Evolutionary conservation across 1,140 invertebrate species (phyloP).

Genomic region (Zaprionus vittiger): DNA sequence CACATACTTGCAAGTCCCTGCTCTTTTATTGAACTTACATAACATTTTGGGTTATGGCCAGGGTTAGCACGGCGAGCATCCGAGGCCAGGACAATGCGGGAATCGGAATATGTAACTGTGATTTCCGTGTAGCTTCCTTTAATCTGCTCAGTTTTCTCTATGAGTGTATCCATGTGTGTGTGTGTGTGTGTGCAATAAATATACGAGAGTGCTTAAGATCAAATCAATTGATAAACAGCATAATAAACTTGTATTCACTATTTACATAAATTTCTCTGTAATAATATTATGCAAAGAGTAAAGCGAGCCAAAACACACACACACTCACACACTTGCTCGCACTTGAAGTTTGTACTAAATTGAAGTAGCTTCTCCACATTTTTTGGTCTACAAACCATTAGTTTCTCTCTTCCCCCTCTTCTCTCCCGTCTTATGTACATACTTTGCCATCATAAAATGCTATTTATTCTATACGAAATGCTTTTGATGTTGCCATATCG

Average conservation of each 20-base stretch:
- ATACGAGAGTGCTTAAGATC: slow-evolving; percentile 79
- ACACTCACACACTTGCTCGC: slow-evolving; percentile 3
- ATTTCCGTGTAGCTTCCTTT: slow-evolving; percentile 71
- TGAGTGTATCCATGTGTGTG: slow-evolving; percentile 26
- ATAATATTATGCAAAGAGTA: slow-evolving; percentile 68
- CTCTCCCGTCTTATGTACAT: slow-evolving; percentile 34
- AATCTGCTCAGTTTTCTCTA: slow-evolving; percentile 14
- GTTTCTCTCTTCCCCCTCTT: slow-evolving; percentile 8
- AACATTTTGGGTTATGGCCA: slow-evolving; percentile 66
- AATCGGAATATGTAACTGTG: slow-evolving; percentile 67
- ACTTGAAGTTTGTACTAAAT: slow-evolving; percentile 55
- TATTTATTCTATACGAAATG: slow-evolving; percentile 70
- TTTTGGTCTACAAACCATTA: slow-evolving; percentile 36
- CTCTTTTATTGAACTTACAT: slow-evolving; percentile 76
- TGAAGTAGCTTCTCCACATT: slow-evolving; percentile 49
- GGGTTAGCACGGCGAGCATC: slow-evolving; percentile 24
- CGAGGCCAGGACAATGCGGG: slow-evolving; percentile 52
- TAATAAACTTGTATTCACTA: slow-evolving; percentile 81
- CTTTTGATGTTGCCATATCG: slow-evolving; percentile 64
- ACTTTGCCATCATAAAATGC: slow-evolving; percentile 69
- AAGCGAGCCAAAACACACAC: slow-evolving; percentile 32
- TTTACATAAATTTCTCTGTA: slow-evolving; percentile 69
- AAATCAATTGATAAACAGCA: slow-evolving; percentile 82
- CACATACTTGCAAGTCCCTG: slow-evolving; percentile 35
- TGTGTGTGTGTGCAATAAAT: slow-evolving; percentile 73